These are phyloP conservation scores for Cyrtorhinus lividipennis DNA, from an alignment of 1,140 invertebrate genomes.

Conservation along the genomic window DNA sequence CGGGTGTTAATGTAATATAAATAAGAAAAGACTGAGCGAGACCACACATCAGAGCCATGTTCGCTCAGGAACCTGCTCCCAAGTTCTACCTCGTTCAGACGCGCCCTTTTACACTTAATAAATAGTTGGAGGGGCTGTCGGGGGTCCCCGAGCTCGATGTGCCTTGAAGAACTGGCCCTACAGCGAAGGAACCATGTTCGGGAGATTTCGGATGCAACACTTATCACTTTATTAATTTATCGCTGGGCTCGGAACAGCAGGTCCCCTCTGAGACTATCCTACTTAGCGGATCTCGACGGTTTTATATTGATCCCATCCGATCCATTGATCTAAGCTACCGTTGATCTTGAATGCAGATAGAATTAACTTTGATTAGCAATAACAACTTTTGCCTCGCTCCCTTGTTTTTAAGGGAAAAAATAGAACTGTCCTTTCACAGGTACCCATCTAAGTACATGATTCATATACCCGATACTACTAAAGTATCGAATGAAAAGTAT, in stretches of 20 bases:
- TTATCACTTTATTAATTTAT: neutral
- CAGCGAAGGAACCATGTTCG: neutral
- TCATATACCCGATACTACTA: no score
- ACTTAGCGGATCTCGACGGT: no score
- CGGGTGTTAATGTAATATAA: constrained; percentile 7
- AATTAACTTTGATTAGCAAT: no score
- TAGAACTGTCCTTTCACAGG: no score
- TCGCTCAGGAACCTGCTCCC: neutral
- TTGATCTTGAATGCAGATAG: no score
- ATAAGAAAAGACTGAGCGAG: neutral
- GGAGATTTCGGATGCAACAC: neutral
- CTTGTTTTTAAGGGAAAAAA: no score
- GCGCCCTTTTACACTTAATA: constrained; percentile 6
- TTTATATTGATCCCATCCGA: no score
- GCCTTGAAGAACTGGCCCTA: neutral
- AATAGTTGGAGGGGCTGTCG: neutral
- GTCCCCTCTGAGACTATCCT: constrained; percentile 8
- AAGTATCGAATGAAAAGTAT: no score
- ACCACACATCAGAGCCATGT: constrained; percentile 1
- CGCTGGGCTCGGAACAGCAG: constrained; percentile 11
- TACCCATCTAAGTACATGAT: no score
- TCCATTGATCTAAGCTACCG: no score
- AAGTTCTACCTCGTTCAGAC: neutral
- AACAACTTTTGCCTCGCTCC: no score
- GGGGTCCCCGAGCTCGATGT: neutral